A percentile compares a stretch with the other conserved stretches of the same genome.
phyloP scores from a whole-genome alignment of 2,888 invertebrate species.

The Trissolcus brochymenae region DNA sequence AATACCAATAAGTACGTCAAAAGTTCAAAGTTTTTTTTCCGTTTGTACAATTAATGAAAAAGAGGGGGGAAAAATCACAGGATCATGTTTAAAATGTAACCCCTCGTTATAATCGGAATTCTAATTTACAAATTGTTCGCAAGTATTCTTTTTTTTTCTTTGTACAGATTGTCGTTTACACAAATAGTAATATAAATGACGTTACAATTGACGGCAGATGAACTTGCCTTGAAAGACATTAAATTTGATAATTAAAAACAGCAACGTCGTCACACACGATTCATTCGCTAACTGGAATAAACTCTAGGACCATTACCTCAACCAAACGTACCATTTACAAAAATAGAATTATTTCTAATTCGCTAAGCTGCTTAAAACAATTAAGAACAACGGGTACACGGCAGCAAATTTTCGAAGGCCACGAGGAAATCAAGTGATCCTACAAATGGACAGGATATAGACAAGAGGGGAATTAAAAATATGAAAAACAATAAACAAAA shows the following conservation, averaged over 20 bases:
- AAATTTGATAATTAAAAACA: conserved; percentile 33
- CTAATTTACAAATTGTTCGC: conserved; percentile 39
- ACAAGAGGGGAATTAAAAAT: conserved; percentile 9
- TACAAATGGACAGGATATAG: conserved; percentile 1
- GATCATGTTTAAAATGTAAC: conserved; percentile 4
- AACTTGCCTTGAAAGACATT: conserved; percentile 29
- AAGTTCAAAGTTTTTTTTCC: not conserved
- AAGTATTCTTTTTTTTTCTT: conserved; percentile 19
- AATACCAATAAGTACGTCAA: conserved; percentile 32
- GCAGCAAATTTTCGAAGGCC: conserved; percentile 28
- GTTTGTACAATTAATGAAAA: conserved; percentile 37
- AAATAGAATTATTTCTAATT: conserved; percentile 52
- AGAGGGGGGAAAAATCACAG: conserved; percentile 11
- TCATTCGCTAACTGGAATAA: conserved; percentile 52
- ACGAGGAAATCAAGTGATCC: conserved; percentile 24
- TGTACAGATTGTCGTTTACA: conserved; percentile 40
- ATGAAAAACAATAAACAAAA: not conserved
- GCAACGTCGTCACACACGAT: conserved; percentile 48
- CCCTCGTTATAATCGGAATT: conserved; percentile 25
- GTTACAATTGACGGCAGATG: conserved; percentile 31
- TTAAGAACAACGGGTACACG: conserved; percentile 42
- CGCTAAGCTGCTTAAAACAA: conserved; percentile 49
- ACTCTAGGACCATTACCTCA: conserved; percentile 49
- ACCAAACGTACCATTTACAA: conserved; percentile 54
- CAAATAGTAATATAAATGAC: conserved; percentile 20